Conservation (phyloP, 2,113 vertebrate species). For the Ia io region DNA sequence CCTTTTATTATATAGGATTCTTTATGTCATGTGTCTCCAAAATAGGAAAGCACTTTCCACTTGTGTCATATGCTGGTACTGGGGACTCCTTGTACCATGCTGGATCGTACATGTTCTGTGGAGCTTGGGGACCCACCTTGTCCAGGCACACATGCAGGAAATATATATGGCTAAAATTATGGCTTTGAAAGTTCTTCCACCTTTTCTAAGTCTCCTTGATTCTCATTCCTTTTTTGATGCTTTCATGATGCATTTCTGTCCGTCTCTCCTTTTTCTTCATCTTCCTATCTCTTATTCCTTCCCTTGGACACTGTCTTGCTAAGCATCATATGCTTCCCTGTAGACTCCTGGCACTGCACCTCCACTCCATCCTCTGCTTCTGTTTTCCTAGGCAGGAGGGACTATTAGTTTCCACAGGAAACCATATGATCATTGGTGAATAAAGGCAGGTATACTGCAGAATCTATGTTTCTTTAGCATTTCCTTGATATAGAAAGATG, state of each 20-base stretch:
- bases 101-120: background rate
- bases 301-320: background rate
- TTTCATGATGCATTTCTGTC: background rate
- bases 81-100: background rate
- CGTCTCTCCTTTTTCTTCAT: background rate
- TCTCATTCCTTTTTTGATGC: background rate
- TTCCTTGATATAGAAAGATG: background rate
- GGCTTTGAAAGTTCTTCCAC: background rate
- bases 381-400: background rate
- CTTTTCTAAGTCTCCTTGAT: background rate
- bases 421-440: background rate
- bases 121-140: background rate
- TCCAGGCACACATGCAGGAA: background rate
- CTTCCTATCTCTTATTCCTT: background rate
- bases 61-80: background rate
- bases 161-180: background rate
- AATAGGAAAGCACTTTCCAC: background rate
- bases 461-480: background rate
- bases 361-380: background rate
- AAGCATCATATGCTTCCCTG: background rate
- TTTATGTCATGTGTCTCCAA: background rate
- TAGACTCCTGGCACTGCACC: rapidly evolving
- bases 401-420: background rate
- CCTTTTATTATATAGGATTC: background rate
- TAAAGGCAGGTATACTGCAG: background rate